Evolutionary conservation across 2,888 invertebrate genomes (phyloP), one percentile per base, ranked within the genome.

Genomic region (Caenorhabditis afra): DNA sequence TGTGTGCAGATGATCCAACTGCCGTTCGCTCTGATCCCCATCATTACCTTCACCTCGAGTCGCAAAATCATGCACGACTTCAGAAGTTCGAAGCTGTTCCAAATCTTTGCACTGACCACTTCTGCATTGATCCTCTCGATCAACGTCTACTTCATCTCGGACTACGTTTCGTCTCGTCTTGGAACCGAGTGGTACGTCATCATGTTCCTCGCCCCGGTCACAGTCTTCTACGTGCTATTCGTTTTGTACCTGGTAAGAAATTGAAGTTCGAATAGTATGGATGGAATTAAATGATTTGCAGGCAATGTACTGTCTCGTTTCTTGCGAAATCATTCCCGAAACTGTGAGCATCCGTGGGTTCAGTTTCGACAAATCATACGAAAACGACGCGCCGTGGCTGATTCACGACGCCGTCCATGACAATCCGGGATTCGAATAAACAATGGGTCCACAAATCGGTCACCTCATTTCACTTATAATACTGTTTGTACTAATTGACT

Each of bases 21-120:
- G 81, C 96, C 96, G 0, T 96, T 96, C 90, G 96, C 96, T 0
- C 93, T 94, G 3, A 92, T 96, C 77, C 95, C 96, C 7, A 94
- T 94, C 0, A 93, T 96, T 71, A 95, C 95, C 0, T 95, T 96
- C 89, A 95, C 95, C 0, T 94, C 94, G 68, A 94, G 94, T 84
- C 91, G 91, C 3, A 92, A 93, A 53, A 94, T 96, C 53, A 96
- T 96, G 95, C 94, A 94, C 41, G 94, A 94, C 86, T 96, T 95
- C 91, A 93, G 93, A 39, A 95, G 95, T 91, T 94, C 94, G 91
- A 85, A 93, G 94, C 14, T 61, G 29, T 94, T 94, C 91, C 94
- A 94, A 91, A 91, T 94, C 22, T 91, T 94, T 37, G 93, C 95
- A 0, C 93, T 94, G 22, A 65, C 93, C 3, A 91, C 95, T 37